Conservation (phyloP, 30 jellyfish, hydroid and myxozoan genomes). For the Mastigias papua region DNA sequence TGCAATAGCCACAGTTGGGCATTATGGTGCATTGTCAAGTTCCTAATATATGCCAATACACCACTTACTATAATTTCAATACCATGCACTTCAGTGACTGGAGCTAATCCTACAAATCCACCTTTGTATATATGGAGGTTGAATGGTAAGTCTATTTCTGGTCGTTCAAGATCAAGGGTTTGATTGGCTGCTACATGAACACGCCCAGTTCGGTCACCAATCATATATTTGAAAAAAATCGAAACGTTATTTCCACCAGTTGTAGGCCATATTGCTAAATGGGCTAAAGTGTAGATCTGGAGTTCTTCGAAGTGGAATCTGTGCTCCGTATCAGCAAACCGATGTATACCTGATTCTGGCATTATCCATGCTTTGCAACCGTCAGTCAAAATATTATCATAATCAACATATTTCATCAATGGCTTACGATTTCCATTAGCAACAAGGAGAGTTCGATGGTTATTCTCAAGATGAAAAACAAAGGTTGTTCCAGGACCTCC, state of each 20-base stretch:
- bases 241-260: conserved; percentile 40
- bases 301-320: conserved; percentile 70
- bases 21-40: conserved; percentile 67
- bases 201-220: conserved; percentile 78
- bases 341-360: conserved; percentile 78
- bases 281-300: conserved; percentile 69
- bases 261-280: conserved; percentile 74
- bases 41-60: conserved; percentile 57
- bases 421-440: conserved; percentile 57
- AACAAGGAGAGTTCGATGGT: conserved; percentile 63
- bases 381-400: conserved; percentile 43
- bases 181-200: conserved; percentile 81
- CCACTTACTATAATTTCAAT: conserved; percentile 71
- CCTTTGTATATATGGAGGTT: conserved; percentile 58
- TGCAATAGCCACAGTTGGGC: conserved; percentile 68
- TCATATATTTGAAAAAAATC: conserved; percentile 69
- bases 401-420: conserved; percentile 60
- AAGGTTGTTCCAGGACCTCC: conserved; percentile 80
- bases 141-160: conserved; percentile 71
- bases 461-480: conserved; percentile 61
- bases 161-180: conserved; percentile 55
- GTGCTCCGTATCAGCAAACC: conserved; percentile 62
- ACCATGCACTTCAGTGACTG: conserved; percentile 71
- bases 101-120: conserved; percentile 76
- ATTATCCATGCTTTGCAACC: conserved; percentile 82